Base-by-base conservation (phyloP, 2,888 invertebrate species). In the Auanema freiburgensis region DNA sequence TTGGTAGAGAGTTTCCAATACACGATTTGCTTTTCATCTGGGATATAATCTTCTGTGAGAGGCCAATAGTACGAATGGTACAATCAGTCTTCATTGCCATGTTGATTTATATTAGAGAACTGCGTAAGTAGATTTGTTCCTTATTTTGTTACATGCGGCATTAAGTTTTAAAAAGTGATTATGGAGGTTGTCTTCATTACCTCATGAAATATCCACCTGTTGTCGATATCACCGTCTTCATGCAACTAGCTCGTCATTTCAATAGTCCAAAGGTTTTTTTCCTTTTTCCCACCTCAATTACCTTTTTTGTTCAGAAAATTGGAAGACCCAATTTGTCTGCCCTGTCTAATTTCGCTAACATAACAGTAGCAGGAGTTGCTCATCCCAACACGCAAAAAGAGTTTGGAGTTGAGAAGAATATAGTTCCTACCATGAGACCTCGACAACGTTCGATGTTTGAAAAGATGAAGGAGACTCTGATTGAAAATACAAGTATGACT, bases 21-120 rank as follows among this genome's bases (percentile, higher is more conserved):
- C 87, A 89, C 57, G 91, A 92, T 79, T 85, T 92, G 54, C 87
- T 92, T 1, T 88, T 89, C 57, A 84, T 92, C 6, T 92, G 92
- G 92, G 91, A 92, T 76, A 91, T 91, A 59, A 88, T 92, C 69
- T 91, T 92, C 85, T 89, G 90, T 0, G 90, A 90, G 79, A 89
- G 85, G 42, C 83, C 85, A 21, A 84, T 84, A 21, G 86, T 87
- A 74, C 84, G 85, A 58, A 79, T 88, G 5, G 86, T 89, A 16
- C 89, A 90, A 80, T 90, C 89, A 78, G 87, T 92, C 57, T 88
- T 91, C 72, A 88, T 91, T 10, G 90, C 91, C 16, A 90, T 92
- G 90, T 85, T 92, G 54, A 86, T 90, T 54, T 88, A 90, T 44
- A 89, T 91, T 71, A 85, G 90, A 66, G 88, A 88, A 72, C 87